A percentile compares a stretch with the other conserved stretches of the same genome.
Conservation (phyloP, 2,888 invertebrate species). For the Pandemis corylana region DNA sequence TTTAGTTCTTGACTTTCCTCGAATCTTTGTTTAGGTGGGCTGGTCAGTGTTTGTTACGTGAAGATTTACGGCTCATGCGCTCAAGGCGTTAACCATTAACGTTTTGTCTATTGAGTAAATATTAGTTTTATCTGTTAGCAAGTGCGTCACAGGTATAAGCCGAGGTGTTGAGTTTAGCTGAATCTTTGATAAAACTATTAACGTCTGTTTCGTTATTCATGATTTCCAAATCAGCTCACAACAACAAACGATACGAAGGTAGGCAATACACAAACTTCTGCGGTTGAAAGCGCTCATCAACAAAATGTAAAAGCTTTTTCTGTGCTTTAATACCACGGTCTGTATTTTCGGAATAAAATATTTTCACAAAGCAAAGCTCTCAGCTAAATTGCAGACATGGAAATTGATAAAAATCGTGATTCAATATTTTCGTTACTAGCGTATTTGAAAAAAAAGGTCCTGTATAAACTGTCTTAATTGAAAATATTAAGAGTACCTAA, state of each 20-base stretch:
- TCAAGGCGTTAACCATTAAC: slow-evolving; percentile 30
- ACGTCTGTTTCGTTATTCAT: slow-evolving; percentile 26
- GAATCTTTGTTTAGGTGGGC: slow-evolving; percentile 14
- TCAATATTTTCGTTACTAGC: slow-evolving; percentile 10
- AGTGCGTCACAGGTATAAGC: slow-evolving; percentile 31
- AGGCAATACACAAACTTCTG: slow-evolving; percentile 11
- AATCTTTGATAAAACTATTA: slow-evolving; percentile 35
- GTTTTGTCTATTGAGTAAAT: slow-evolving; percentile 33
- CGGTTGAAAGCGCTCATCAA: slow-evolving; percentile 15
- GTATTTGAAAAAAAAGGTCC: background rate
- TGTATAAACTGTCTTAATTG: background rate
- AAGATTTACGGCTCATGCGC: slow-evolving; percentile 28
- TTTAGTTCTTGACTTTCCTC: slow-evolving; percentile 6
- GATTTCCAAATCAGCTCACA: slow-evolving; percentile 29
- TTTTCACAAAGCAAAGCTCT: slow-evolving; percentile 35
- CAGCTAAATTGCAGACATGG: slow-evolving; percentile 16
- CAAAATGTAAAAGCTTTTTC: slow-evolving; percentile 34
- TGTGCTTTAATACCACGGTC: slow-evolving; percentile 26
- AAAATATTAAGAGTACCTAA: background rate
- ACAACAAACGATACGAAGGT: slow-evolving; percentile 29
- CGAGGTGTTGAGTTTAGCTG: slow-evolving; percentile 29
- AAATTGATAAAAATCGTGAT: slow-evolving; percentile 17
- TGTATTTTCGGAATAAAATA: slow-evolving; percentile 17
- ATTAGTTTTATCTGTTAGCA: slow-evolving; percentile 31
- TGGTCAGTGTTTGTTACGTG: slow-evolving; percentile 11